Base-by-base conservation (phyloP, 1,140 invertebrate species). In the Stegodyphus mimosarum region DNA sequence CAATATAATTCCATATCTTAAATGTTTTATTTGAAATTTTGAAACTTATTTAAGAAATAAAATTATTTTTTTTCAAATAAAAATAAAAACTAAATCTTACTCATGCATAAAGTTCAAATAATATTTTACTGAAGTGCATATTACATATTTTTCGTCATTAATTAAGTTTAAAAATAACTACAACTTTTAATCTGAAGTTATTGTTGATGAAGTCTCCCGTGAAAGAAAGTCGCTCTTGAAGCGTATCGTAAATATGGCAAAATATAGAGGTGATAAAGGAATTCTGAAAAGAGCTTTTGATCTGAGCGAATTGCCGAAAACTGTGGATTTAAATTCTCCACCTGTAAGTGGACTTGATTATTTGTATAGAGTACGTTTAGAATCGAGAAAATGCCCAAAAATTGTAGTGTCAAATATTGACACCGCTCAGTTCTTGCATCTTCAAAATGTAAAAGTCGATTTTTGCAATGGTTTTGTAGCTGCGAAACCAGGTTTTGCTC, bases 381-480 rank as follows among this genome's bases (percentile, higher is more conserved):
- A 93, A 89, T 92, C 92, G n/a, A 89, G 90, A 86, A 88, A 90
- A 71, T 93, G 92, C 86, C 91, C 92, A 0, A 74, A 75, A 83
- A 89, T 93, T 53, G 91, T 92, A 0, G 92, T 92, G 15, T 91
- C 92, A 7, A 89, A 91, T 53, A 89, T 93, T 60, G 91, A 92
- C 86, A 88, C 88, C 33, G 89, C 87, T 6, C 87, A 88, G 64
- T 86, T 67, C 48, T 87, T 91, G 10, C 90, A 88, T 75, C 88
- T 90, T 76, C 91, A 91, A 60, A 92, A 91, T 2, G 89, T 90
- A 7, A 87, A 88, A 85, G 87, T 90, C 2, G 80, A 83, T 49
- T 33, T 66, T n/a, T 33, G 18, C 15, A 83, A 64, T 60, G 80
- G 80, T 48, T 83, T 83, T 55, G 55, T 75, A 49, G 10, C 6